phyloP scores from a whole-genome alignment of 2,888 invertebrate genomes.

The Trichogramma dendrolimi region DNA sequence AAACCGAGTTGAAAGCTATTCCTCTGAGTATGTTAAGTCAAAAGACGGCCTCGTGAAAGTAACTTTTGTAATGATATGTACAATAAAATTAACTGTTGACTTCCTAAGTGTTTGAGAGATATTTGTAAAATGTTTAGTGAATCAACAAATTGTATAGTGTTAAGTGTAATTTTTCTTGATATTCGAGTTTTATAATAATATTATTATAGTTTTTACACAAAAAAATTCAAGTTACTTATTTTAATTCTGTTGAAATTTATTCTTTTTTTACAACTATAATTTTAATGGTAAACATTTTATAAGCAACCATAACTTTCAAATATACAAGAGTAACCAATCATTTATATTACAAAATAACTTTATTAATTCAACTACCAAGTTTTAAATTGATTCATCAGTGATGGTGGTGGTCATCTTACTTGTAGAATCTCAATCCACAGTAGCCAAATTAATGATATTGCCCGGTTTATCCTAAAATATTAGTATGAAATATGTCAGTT shows the following conservation, averaged over 20 bases:
- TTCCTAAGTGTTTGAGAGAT: too few relatives aligned
- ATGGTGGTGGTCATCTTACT: conserved; percentile 65
- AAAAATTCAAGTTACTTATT: conserved; percentile 3
- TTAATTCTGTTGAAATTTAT: too few relatives aligned
- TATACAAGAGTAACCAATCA: conserved; percentile 4
- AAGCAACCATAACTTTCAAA: background rate
- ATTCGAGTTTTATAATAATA: conserved; percentile 23
- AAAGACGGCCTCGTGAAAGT: conserved; percentile 77
- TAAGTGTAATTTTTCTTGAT: conserved; percentile 4
- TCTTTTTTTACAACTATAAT: background rate
- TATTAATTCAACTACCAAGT: conserved; percentile 16
- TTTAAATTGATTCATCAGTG: conserved; percentile 19
- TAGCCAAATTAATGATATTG: conserved; percentile 89
- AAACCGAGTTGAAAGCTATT: conserved; percentile 91
- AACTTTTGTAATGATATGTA: background rate
- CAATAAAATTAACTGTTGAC: too few relatives aligned
- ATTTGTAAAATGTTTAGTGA: too few relatives aligned
- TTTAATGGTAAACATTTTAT: background rate
- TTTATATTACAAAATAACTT: conserved; percentile 16
- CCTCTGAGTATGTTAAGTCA: conserved; percentile 77
- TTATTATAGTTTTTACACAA: conserved; percentile 20
- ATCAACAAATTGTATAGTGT: too few relatives aligned
- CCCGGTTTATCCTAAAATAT: conserved; percentile 87
- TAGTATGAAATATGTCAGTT: conserved; percentile 24
- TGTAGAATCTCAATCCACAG: conserved; percentile 85